Base-by-base conservation (phyloP, 1,140 invertebrate species). In the Triops longicaudatus region DNA sequence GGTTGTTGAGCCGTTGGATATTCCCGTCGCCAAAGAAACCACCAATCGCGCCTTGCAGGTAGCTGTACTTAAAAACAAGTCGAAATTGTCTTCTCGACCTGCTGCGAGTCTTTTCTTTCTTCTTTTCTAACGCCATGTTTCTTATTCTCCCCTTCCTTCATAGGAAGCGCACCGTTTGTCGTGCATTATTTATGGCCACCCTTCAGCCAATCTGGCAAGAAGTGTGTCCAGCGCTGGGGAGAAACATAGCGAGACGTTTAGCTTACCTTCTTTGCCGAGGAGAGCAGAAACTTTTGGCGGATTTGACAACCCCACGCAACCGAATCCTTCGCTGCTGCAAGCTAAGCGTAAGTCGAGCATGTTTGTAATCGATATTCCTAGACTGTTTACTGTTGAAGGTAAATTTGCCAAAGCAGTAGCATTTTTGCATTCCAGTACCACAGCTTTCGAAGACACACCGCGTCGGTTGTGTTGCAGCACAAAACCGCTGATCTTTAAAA, bases 221-320 rank as follows among this genome's bases (percentile, higher is more conserved):
- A 96, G 94, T 82, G 91, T 95, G 1, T 96, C 93, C 84, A 96
- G 94, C 31, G 95, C 92, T 6, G 94, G 94, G 22, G 95, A 97
- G 84, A 89, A 93, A 77, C 92, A 95, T 78, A 95, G 92, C 81
- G 89, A 90, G 10, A 88, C 90, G 10, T 95, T 93, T 82, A 88
- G 91, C 63, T 91, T 92, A 26, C 91, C 93, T 10, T 91, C 92
- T 26, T 84, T 97, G 77, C 95, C 96, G 5, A 91, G 95, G 81
- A 86, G 95, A 42, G 95, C 96, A 0, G 95, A 97, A 85, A 97
- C 96, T 0, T 98, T 97, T 85, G 94, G 94, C 11, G 96, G 95
- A 1, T 97, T 97, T 82, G 95, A 97, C 84, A 83, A 82, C 78
- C 76, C 83, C 22, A 63, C 50, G 22, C 50, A 63, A 63, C 50